Base-by-base conservation (phyloP, 2,797 vertebrate species). In the Spheniscus humboldti region DNA sequence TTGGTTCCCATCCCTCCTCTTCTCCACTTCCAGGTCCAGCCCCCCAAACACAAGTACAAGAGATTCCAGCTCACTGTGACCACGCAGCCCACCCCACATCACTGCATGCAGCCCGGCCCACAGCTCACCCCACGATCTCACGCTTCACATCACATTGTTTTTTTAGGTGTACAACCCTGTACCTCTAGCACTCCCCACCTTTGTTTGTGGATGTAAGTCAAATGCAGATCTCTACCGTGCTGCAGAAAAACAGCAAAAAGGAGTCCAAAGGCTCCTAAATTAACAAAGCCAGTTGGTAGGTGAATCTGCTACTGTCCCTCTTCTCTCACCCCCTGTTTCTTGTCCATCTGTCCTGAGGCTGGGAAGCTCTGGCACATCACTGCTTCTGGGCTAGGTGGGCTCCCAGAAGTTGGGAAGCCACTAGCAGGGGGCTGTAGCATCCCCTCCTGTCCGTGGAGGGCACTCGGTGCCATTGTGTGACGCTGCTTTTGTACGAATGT, bases 401-500 rank as follows among this genome's bases (percentile, higher is more conserved):
- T 71, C 60, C 43, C 39, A 50, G 22, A 6, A 53, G 27, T 0
- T 37, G 52, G 72, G 60, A 37, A 59, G 28, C 27, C 56, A 33
- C 6, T 3, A 35, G 45, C 22, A 30, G 13, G 33, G 20, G 18
- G 23, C 11, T 55, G 27, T 3, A 25, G 25, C 31, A 77, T 22
- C 55, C n/a, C 41, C 60, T 55, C 53, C 47, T 24, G 11, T 5
- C 27, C n/a, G 8, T 0, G 6, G 10, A 69, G 37, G 24, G 30
- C 64, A 50, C 22, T 31, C 2, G 0, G 62, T 11, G 30, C 31
- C 67, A 37, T 4, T 24, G 19, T 0, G 1, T 6, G 48, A 52
- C 3, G 2, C 64, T 73, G n/a, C 59, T 56, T 53, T 16, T 18
- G 15, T 37, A 31, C 2, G 2, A 19, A 48, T 23, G 13, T 50